These are phyloP conservation scores for Callimorpha dominula DNA, from an alignment of 2,888 invertebrate genomes.

Conservation along the genomic window DNA sequence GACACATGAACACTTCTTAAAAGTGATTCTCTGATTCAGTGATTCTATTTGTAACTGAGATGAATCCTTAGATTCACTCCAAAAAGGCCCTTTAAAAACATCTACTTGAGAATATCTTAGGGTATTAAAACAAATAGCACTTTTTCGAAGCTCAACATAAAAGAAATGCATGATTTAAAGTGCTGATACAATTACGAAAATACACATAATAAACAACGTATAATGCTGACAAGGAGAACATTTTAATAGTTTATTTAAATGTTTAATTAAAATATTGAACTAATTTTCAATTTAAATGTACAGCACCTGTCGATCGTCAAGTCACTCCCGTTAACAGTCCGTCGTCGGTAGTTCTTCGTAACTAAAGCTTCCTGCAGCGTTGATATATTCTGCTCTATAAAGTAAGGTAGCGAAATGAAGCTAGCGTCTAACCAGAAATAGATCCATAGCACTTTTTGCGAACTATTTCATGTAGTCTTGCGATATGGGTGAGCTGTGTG, in stretches of 20 bases:
- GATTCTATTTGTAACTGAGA: too few species aligned
- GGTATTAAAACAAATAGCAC: background rate
- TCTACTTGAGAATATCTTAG: background rate
- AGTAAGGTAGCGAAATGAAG: conserved; percentile 61
- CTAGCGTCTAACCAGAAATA: conserved; percentile 51
- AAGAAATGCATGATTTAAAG: background rate
- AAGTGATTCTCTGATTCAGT: background rate
- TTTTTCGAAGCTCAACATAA: background rate
- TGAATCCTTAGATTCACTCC: too few species aligned
- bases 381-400: conserved; percentile 61
- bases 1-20: too few species aligned
- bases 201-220: background rate
- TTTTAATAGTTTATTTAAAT: background rate
- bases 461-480: background rate
- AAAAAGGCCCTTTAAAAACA: background rate
- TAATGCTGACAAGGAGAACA: background rate
- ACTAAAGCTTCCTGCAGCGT: conserved; percentile 64
- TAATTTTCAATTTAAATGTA: conserved; percentile 46
- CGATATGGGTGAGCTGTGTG: background rate
- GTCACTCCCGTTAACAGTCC: conserved; percentile 65
- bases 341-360: conserved; percentile 68
- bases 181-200: too few species aligned
- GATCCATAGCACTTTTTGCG: conserved; percentile 45
- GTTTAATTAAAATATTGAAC: background rate
- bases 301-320: conserved; percentile 64